A percentile compares a stretch with the other conserved stretches of the same genome.
These are phyloP conservation scores for Tetranychus piercei DNA, from an alignment of 2,888 invertebrate genomes.

Conservation along the genomic window DNA sequence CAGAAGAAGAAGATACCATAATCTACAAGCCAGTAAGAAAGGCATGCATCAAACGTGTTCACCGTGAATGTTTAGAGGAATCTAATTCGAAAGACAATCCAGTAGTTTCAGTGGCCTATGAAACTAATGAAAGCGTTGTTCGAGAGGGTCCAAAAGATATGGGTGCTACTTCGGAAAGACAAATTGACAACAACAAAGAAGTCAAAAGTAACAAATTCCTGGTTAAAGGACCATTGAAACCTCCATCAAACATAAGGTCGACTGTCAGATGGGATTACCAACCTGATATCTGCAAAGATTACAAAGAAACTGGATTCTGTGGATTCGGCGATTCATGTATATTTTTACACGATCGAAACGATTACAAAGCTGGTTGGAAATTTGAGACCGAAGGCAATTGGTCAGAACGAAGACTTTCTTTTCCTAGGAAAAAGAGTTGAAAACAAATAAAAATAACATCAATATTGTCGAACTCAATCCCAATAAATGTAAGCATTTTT, in stretches of 20 bases:
- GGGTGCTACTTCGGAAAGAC: slow-evolving; percentile 66
- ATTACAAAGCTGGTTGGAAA: slow-evolving; percentile 99
- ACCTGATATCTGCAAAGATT: slow-evolving; percentile 98
- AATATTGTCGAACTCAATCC: too few relatives aligned
- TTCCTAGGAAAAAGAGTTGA: too few relatives aligned
- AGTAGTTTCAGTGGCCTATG: slow-evolving; percentile 19
- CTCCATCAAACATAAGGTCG: slow-evolving; percentile 46
- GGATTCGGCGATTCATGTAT: slow-evolving; percentile 99
- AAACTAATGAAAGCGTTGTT: slow-evolving; percentile 20
- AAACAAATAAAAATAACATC: too few relatives aligned
- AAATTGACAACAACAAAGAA: slow-evolving; percentile 54
- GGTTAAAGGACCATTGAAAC: slow-evolving; percentile 68
- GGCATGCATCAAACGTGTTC: slow-evolving; percentile 3
- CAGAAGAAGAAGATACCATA: neutral
- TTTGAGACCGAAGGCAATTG: slow-evolving; percentile 53
- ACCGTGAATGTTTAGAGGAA: neutral
- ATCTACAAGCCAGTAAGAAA: neutral
- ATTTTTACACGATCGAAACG: slow-evolving; percentile 91
- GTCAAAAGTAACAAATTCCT: slow-evolving; percentile 34
- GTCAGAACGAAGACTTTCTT: too few relatives aligned
- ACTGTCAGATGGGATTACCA: slow-evolving; percentile 99
- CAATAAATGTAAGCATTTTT: too few relatives aligned
- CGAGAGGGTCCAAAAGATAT: slow-evolving; percentile 50
- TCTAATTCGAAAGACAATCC: slow-evolving; percentile 1
- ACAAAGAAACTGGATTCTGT: slow-evolving; percentile 97